Evolutionary conservation across 2,888 invertebrate species (phyloP).

Genomic region (Andrena hattorfiana): DNA sequence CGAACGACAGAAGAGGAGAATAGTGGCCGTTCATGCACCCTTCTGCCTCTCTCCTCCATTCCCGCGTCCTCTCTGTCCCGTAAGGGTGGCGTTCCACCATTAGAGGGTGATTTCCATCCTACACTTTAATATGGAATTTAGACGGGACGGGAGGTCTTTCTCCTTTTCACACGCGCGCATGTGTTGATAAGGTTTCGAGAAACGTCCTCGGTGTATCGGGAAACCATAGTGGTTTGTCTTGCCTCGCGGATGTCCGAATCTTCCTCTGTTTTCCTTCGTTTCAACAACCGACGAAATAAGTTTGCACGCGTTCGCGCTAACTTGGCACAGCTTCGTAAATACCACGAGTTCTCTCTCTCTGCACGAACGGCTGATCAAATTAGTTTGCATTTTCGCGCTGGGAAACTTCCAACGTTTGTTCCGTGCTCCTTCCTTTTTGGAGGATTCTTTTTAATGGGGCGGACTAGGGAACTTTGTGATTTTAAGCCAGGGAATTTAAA

Average conservation of each 20-base stretch:
- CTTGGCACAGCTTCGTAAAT: slow-evolving; percentile 21
- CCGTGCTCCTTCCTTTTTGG: background rate
- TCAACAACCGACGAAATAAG: slow-evolving; percentile 15
- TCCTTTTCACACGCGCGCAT: background rate
- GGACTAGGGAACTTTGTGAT: background rate
- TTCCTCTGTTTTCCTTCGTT: background rate
- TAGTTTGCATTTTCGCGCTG: slow-evolving; percentile 17
- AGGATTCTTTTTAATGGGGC: background rate
- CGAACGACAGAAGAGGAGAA: slow-evolving; percentile 44
- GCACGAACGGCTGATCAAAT: slow-evolving; percentile 13
- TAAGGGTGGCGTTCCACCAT: background rate
- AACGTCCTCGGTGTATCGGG: too few relatives aligned
- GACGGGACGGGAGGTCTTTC: slow-evolving; percentile 21
- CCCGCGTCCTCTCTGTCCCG: background rate
- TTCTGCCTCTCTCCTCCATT: background rate
- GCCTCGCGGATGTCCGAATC: background rate
- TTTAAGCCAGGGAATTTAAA: background rate
- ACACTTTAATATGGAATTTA: slow-evolving; percentile 62
- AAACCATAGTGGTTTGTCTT: background rate
- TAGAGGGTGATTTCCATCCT: slow-evolving; percentile 28
- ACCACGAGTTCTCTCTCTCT: slow-evolving; percentile 3
- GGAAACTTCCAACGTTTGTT: slow-evolving; percentile 12
- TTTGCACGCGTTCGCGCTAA: slow-evolving; percentile 17
- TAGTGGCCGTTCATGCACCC: slow-evolving; percentile 43
- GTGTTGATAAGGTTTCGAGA: background rate